Conservation (phyloP, 2,797 vertebrate genomes). For the Dicrostonyx torquatus region DNA sequence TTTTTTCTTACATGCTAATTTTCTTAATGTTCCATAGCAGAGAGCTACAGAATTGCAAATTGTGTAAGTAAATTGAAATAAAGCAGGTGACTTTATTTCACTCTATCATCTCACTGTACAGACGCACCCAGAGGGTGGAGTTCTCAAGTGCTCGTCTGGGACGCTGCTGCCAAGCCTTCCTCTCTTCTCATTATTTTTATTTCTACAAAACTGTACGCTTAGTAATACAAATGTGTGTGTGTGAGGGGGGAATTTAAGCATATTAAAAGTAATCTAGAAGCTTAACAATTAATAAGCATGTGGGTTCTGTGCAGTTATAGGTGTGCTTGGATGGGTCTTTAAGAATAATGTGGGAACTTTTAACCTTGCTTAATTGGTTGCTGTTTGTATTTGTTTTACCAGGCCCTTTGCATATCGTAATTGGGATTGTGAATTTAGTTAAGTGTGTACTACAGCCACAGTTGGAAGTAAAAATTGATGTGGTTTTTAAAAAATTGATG, state of each 20-base stretch:
- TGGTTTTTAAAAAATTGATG: neutral
- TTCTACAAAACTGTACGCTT: constrained; percentile 46
- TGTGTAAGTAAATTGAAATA: constrained; percentile 73
- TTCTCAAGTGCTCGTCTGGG: constrained; percentile 46
- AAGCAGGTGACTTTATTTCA: constrained; percentile 73
- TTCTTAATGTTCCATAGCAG: constrained; percentile 70
- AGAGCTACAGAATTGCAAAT: constrained; percentile 67
- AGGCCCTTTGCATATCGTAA: constrained; percentile 38
- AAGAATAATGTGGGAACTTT: constrained; percentile 64
- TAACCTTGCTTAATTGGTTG: constrained; percentile 50
- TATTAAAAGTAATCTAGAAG: constrained; percentile 65
- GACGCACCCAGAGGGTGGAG: constrained; percentile 61
- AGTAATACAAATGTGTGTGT: constrained; percentile 45
- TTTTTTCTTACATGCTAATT: constrained; percentile 77
- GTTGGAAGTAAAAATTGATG: constrained; percentile 62
- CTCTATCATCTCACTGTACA: constrained; percentile 59
- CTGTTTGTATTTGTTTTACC: constrained; percentile 40
- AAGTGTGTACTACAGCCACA: constrained; percentile 17
- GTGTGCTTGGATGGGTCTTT: constrained; percentile 44
- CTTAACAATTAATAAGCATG: constrained; percentile 49
- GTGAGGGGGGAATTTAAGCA: constrained; percentile 56
- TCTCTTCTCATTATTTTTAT: constrained; percentile 46
- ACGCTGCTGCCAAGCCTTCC: neutral
- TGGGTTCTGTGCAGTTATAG: neutral
- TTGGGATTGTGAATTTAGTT: constrained; percentile 39